These are phyloP conservation scores for Neoarius graeffei DNA, from an alignment of 2,113 vertebrate species.

Conservation along the genomic window DNA sequence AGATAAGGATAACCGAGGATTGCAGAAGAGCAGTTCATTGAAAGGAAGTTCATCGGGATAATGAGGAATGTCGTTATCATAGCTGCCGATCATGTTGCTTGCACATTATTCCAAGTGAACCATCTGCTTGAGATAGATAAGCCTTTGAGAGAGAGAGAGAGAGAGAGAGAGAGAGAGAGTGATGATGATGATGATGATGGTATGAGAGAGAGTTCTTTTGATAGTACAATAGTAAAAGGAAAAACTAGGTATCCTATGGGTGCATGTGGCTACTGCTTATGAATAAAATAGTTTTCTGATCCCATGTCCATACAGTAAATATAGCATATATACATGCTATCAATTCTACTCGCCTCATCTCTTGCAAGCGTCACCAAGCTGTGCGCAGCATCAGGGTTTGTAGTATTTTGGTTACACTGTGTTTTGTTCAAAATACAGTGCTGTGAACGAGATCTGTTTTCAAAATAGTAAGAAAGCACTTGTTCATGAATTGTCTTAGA, in stretches of 20 bases:
- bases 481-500: no score
- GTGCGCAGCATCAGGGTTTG: no score
- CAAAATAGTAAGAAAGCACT: no score
- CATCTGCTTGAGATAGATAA: slow-evolving; percentile 99
- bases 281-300: no score
- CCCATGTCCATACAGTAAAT: no score
- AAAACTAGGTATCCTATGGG: neutral
- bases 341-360: no score
- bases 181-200: neutral
- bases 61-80: slow-evolving; percentile 76
- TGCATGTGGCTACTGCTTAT: no score
- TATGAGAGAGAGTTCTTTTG: slow-evolving; percentile 29
- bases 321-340: no score
- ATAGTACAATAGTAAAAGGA: neutral
- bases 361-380: no score
- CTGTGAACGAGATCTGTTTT: no score
- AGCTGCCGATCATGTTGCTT: slow-evolving; percentile 93
- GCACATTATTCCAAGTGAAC: slow-evolving; percentile 99
- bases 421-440: no score
- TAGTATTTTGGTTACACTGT: no score
- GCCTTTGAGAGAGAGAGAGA: slow-evolving; percentile 89
- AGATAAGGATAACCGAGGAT: slow-evolving; percentile 8
- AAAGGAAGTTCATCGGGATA: slow-evolving; percentile 50
- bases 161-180: slow-evolving; percentile 5
- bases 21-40: slow-evolving; percentile 14